A percentile compares a stretch with the other conserved stretches of the same genome.
Conservation (phyloP, 2,888 invertebrate species). For the Diaphora mendica region DNA sequence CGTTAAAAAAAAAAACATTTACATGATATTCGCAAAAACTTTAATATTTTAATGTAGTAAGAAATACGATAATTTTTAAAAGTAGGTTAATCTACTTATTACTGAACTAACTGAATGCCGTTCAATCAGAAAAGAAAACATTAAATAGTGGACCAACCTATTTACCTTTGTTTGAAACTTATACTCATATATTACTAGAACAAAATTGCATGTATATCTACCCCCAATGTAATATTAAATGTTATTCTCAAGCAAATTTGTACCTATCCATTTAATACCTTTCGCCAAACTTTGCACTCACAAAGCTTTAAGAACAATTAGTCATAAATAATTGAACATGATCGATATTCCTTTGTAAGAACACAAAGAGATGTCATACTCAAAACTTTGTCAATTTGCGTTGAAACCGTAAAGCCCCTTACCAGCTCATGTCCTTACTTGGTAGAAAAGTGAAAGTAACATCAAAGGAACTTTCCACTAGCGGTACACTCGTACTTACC, state of each 20-base stretch:
- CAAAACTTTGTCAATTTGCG: slow-evolving; percentile 82
- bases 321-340: slow-evolving; percentile 80
- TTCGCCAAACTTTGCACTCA: slow-evolving; percentile 62
- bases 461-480: slow-evolving; percentile 79
- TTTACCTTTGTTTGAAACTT: background rate
- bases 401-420: slow-evolving; percentile 78
- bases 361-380: slow-evolving; percentile 80
- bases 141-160: background rate
- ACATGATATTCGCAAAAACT: background rate
- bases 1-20: background rate
- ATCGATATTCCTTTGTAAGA: slow-evolving; percentile 77
- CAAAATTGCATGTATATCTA: background rate
- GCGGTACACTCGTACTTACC: slow-evolving; percentile 79
- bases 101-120: background rate
- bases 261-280: slow-evolving; percentile 56
- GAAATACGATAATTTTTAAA: background rate
- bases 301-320: slow-evolving; percentile 73
- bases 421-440: slow-evolving; percentile 76
- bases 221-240: slow-evolving; percentile 21
- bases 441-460: slow-evolving; percentile 79
- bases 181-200: background rate
- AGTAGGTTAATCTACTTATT: background rate
- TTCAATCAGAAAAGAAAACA: background rate
- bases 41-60: background rate
- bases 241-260: slow-evolving; percentile 53